These are phyloP conservation scores for Pyrocephalus nanus DNA, from an alignment of 2,797 vertebrate species.

Conservation along the genomic window DNA sequence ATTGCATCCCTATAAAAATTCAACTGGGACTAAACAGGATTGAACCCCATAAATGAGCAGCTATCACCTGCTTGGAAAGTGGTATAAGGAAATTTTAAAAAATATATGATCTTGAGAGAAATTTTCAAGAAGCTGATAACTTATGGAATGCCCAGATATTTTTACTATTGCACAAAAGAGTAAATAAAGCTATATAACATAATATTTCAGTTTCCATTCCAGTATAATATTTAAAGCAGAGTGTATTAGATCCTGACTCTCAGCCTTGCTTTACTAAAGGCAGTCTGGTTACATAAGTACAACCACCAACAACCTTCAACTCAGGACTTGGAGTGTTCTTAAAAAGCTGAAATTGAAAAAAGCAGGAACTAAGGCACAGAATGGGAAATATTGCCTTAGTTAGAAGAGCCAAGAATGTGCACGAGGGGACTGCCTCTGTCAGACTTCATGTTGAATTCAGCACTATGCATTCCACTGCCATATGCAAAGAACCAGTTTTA, in stretches of 20 bases:
- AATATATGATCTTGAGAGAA: neutral
- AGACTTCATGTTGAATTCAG: neutral
- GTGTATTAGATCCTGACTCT: neutral
- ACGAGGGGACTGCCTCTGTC: neutral
- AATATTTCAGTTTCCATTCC: neutral
- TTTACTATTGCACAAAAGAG: neutral
- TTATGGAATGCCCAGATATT: neutral
- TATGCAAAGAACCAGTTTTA: neutral
- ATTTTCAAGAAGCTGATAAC: neutral
- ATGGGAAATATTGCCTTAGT: neutral
- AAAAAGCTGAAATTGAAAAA: neutral
- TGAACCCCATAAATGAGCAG: neutral
- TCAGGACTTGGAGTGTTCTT: accelerated
- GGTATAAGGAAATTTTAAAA: neutral
- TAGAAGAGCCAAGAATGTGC: neutral
- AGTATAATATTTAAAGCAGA: neutral
- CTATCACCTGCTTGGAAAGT: neutral
- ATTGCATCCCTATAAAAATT: neutral
- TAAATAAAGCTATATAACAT: neutral
- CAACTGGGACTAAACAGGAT: neutral
- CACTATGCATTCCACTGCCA: neutral
- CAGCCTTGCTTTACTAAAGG: neutral
- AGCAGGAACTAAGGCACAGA: neutral
- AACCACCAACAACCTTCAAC: neutral
- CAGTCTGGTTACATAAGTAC: accelerated